Evolutionary conservation across 2,113 vertebrate genomes (phyloP).

Genomic region (Porphyrio hochstetteri): DNA sequence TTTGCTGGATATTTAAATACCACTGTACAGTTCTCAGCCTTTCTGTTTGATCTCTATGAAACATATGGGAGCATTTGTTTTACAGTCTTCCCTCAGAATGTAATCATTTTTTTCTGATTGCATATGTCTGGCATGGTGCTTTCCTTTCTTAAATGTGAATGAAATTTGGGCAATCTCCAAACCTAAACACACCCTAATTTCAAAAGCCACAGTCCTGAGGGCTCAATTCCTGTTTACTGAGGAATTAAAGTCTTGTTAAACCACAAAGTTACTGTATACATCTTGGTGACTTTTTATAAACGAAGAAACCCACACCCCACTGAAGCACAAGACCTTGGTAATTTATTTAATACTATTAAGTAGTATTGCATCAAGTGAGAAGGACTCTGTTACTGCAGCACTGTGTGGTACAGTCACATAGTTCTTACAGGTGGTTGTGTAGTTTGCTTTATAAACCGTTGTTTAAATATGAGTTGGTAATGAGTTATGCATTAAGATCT

Average conservation of each 20-base stretch:
- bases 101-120: slow-evolving; percentile 66
- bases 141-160: slow-evolving; percentile 72
- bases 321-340: background rate
- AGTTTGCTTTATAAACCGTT: background rate
- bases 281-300: slow-evolving; percentile 45
- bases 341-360: slow-evolving; percentile 54
- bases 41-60: slow-evolving; percentile 70
- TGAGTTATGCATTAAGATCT: background rate
- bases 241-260: slow-evolving; percentile 77
- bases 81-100: slow-evolving; percentile 69
- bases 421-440: background rate
- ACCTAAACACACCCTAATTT: slow-evolving; percentile 85
- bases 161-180: slow-evolving; percentile 75
- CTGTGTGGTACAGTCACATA: background rate
- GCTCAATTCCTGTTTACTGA: slow-evolving; percentile 81
- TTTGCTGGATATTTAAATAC: slow-evolving; percentile 54
- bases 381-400: background rate
- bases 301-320: background rate
- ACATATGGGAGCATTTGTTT: slow-evolving; percentile 75
- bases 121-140: slow-evolving; percentile 71
- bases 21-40: slow-evolving; percentile 22
- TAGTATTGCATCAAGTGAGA: slow-evolving; percentile 14
- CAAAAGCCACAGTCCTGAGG: slow-evolving; percentile 81
- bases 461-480: background rate
- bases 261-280: slow-evolving; percentile 59